Evolutionary conservation across 92 coral and sea anemone species (phyloP).

Genomic region (Parazoanthus atlanticus): DNA sequence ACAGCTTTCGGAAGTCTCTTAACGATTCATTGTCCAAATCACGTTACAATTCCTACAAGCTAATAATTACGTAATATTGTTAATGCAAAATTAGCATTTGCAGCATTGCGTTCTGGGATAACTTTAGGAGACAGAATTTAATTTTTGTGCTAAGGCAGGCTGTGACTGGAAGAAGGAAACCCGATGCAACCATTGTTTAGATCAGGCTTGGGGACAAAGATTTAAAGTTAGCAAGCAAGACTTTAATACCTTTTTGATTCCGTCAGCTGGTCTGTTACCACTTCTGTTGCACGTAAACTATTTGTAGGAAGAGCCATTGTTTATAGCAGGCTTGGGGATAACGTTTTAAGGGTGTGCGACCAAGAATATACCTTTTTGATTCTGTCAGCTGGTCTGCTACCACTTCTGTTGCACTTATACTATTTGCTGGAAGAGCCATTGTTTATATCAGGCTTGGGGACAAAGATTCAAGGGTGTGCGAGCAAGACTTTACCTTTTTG

Average conservation of each 20-base stretch:
- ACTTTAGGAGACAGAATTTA: no score
- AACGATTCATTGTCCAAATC: no score
- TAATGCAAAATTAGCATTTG: no score
- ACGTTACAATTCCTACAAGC: no score
- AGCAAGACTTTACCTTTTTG: slow-evolving; percentile 67
- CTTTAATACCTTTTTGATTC: slow-evolving; percentile 87
- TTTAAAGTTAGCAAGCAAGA: background rate
- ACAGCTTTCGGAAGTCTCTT: no score
- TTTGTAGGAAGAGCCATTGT: slow-evolving; percentile 30
- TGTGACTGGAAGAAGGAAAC: background rate
- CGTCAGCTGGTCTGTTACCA: slow-evolving; percentile 45
- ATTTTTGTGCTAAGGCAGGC: no score
- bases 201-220: background rate
- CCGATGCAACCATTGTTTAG: background rate
- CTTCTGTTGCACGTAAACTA: slow-evolving; percentile 52
- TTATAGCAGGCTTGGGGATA: background rate
- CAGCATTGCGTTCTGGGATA: no score
- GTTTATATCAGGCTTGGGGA: background rate
- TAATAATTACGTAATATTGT: no score
- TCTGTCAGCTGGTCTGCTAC: slow-evolving; percentile 58
- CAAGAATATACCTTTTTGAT: slow-evolving; percentile 70
- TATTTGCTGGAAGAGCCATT: slow-evolving; percentile 29
- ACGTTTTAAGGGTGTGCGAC: background rate
- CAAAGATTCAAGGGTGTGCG: background rate
- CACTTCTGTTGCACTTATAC: slow-evolving; percentile 53